Conservation (phyloP, 2,888 invertebrate genomes). For the Drosophila nigricruria region DNA sequence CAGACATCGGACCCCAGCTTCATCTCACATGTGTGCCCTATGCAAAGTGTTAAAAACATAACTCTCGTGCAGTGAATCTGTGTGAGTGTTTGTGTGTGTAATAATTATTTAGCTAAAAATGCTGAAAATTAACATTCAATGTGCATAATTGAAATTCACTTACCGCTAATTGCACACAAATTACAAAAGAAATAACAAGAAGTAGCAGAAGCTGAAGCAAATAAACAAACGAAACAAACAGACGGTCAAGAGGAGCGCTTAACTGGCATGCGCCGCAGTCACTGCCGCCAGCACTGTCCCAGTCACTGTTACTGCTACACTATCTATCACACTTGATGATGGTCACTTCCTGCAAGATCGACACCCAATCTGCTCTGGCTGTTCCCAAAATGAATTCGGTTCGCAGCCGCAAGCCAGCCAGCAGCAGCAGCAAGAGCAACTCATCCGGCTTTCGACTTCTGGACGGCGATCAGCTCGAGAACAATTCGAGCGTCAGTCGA, state of each 20-base stretch:
- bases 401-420: conserved; percentile 77
- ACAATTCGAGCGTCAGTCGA: conserved; percentile 84
- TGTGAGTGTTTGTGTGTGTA: conserved; percentile 29
- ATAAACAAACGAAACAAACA: conserved; percentile 15
- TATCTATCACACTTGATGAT: conserved; percentile 66
- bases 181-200: conserved; percentile 29
- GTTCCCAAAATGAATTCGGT: conserved; percentile 83
- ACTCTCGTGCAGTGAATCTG: conserved; percentile 40
- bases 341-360: conserved; percentile 85
- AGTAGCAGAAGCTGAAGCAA: conserved; percentile 2
- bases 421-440: conserved; percentile 75
- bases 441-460: conserved; percentile 85
- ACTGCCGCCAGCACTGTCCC: conserved; percentile 13
- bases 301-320: conserved; percentile 12
- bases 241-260: conserved; percentile 2
- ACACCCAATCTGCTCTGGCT: conserved; percentile 80
- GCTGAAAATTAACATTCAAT: conserved; percentile 74
- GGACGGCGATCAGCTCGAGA: conserved; percentile 85
- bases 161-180: conserved; percentile 75
- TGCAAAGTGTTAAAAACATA: conserved; percentile 71
- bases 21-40: conserved; percentile 41
- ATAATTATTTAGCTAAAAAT: conserved; percentile 65
- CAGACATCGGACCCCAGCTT: conserved; percentile 24
- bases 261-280: conserved; percentile 38
- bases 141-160: conserved; percentile 77